Base-by-base conservation (phyloP, 2,113 vertebrate species). In the Petrocephalus zakoni region DNA sequence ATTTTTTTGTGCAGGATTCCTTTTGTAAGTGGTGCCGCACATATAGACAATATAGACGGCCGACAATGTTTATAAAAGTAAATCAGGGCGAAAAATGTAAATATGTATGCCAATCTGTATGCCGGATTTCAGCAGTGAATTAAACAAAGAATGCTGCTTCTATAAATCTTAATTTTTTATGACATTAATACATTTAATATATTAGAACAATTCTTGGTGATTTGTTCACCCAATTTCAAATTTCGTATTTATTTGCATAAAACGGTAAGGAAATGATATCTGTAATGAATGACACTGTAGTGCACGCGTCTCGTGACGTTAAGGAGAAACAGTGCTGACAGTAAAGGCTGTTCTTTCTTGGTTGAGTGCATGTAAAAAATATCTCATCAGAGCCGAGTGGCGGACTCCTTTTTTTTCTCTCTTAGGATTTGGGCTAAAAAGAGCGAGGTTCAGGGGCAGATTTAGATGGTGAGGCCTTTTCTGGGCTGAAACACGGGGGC, bases 401-500 rank as follows among this genome's bases (percentile, higher is more conserved):
- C 22, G 7, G 58, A 51, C 82, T 88, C 49, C 55, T 88, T 37
- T 53, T 61, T 49, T 83, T 42, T 85, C 58, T 52, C 46, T 81
- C 49, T 56, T 37, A 75, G 75, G 25, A 55, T 55, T 29, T 78
- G 21, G 47, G 10, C 37, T 64, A 83, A 83, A 47, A 49, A 19
- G 53, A 9, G 10, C 9, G 47, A 19, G 34, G 29, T 86, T 52
- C 72, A 42, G 72, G 51, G 46, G n/a, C 2, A 7, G 29, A 51
- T 21, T 49, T 52, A n/a, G 68, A 29, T 8, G 72, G 17, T 2
- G 85, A 61, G 88, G 88, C 83, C 81, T 89, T 91, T 88, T 53
- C 46, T 17, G 19, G 9, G 87, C 88, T 87, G 88, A 89, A 90
- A 93, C 92, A 68, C 61, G 37, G 88, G 88, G 89, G 90, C 91